phyloP scores from a whole-genome alignment of 2,113 vertebrate genomes.

The Centropristis striata region DNA sequence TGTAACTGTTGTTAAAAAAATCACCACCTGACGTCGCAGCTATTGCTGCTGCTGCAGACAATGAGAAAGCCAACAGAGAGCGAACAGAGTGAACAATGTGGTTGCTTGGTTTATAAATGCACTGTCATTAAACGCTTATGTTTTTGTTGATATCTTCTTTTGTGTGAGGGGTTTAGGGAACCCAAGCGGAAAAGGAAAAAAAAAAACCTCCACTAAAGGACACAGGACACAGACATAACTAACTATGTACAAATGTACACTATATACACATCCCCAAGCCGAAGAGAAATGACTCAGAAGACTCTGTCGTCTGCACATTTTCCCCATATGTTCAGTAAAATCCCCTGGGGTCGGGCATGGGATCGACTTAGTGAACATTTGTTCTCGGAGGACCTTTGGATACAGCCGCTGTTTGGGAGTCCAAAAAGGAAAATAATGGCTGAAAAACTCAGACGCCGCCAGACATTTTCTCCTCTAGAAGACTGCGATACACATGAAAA shows the following conservation, averaged over 20 bases:
- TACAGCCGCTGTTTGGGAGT: conserved; percentile 1
- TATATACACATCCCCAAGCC: conserved; percentile 54
- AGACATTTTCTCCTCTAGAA: conserved; percentile 23
- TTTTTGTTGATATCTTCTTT: conserved; percentile 41
- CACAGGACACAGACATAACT: conserved; percentile 39
- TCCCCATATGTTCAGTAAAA: conserved; percentile 12
- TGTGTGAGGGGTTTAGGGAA: conserved; percentile 38
- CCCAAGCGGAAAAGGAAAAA: conserved; percentile 24
- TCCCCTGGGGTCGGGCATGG: conserved; percentile 1
- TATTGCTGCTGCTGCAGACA: conserved; percentile 33
- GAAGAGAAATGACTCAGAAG: conserved; percentile 33
- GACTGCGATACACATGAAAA: conserved; percentile 37
- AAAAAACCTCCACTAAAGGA: conserved; percentile 1
- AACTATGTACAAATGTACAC: conserved; percentile 70
- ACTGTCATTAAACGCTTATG: conserved; percentile 37
- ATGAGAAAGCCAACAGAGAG: conserved; percentile 32
- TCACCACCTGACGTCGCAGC: conserved; percentile 37
- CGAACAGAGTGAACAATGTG: conserved; percentile 16
- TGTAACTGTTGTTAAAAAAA: conserved; percentile 29
- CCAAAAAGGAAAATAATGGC: conserved; percentile 19
- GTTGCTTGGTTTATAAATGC: conserved; percentile 27
- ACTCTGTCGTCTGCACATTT: neutral
- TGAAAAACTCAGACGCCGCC: conserved; percentile 10
- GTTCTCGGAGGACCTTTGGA: conserved; percentile 35
- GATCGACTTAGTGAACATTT: conserved; percentile 3